Conservation (phyloP, 2,888 invertebrate genomes). For the Lochmaea crataegi region DNA sequence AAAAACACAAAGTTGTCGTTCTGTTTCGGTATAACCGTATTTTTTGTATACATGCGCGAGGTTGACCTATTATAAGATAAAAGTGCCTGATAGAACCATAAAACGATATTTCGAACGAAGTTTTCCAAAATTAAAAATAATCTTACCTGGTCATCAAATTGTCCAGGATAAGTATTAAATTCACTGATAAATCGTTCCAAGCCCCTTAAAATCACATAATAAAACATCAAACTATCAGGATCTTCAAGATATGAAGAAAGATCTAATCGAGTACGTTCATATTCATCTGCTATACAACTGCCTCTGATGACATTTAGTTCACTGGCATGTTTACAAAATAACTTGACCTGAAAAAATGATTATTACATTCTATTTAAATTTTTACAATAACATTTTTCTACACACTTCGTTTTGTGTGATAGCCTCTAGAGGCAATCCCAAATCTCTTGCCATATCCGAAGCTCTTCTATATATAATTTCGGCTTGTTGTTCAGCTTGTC, state of each 20-base stretch:
- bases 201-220: conserved; percentile 91
- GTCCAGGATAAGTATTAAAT: conserved; percentile 91
- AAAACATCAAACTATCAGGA: conserved; percentile 87
- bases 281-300: conserved; percentile 83
- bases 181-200: conserved; percentile 90
- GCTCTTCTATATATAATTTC: conserved; percentile 85
- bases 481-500: conserved; percentile 85
- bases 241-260: conserved; percentile 72
- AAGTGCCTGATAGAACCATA: too few species aligned
- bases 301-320: conserved; percentile 85
- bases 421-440: conserved; percentile 79
- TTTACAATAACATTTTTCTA: neutral
- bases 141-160: conserved; percentile 79
- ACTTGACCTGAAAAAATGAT: conserved; percentile 69
- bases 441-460: conserved; percentile 80
- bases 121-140: neutral
- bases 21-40: too few species aligned
- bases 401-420: conserved; percentile 79
- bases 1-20: too few species aligned
- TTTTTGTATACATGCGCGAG: too few species aligned
- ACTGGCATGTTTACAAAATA: conserved; percentile 90
- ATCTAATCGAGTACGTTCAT: conserved; percentile 68
- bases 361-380: neutral
- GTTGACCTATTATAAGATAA: too few species aligned
- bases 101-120: too few species aligned